phyloP scores from a whole-genome alignment of 1,140 invertebrate species.

The Condylostylus longicornis region DNA sequence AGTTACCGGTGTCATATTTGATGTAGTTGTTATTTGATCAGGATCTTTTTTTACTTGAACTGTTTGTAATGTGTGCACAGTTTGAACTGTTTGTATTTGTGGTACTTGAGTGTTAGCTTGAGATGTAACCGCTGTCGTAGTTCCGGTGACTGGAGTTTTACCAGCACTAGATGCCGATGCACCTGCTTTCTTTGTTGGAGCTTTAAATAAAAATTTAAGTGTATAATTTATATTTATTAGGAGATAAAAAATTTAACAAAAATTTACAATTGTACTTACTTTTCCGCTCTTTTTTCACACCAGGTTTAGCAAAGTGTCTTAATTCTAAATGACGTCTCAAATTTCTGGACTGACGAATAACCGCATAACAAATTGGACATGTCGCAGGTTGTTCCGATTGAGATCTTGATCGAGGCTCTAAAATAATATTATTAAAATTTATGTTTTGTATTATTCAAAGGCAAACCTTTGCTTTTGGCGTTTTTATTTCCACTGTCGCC shows the following conservation, averaged over 20 bases:
- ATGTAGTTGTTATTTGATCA: conserved; percentile 14
- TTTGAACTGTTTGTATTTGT: conserved; percentile 28
- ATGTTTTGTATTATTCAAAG: no score
- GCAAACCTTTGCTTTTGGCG: no score
- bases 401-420: conserved; percentile 36
- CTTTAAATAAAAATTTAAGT: conserved; percentile 10
- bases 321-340: conserved; percentile 38
- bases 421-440: no score
- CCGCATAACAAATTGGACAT: conserved; percentile 43
- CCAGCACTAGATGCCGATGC: conserved; percentile 6
- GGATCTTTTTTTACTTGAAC: conserved; percentile 32
- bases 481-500: no score
- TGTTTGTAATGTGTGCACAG: conserved; percentile 25
- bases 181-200: neutral
- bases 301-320: conserved; percentile 31
- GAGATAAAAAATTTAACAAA: conserved; percentile 10
- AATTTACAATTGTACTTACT: conserved; percentile 29
- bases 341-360: conserved; percentile 42
- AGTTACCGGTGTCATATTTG: neutral
- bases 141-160: conserved; percentile 10
- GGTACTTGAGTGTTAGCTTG: conserved; percentile 16
- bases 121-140: conserved; percentile 10
- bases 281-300: conserved; percentile 32
- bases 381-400: conserved; percentile 46
- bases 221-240: neutral